Evolutionary conservation across 2,888 invertebrate genomes (phyloP), one percentile per base, ranked within the genome.

Genomic region (Conistra vaccinii): DNA sequence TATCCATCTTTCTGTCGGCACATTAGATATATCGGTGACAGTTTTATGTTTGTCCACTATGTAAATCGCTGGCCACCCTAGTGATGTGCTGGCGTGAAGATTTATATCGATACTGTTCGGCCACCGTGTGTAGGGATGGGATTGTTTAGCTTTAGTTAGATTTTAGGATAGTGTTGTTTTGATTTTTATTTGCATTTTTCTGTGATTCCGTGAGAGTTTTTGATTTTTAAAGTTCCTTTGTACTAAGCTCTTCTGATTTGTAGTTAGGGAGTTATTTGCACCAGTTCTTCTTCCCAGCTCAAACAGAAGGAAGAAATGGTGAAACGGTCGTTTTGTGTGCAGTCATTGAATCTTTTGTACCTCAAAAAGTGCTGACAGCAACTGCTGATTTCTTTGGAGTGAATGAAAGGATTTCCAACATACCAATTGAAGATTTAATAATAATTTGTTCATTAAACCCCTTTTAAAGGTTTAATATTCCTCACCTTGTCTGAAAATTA

Each of bases 11-110:
- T 87, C 85, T 84, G 87, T 86, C 88, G 81, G 85, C 84, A 87
- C 89, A 89, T 92, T 90, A 90, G 92, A 93, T 93, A 92, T 90
- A 91, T 92, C 81, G 90, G 83, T 85, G 93, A 93, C 93, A 92
- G 90, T 89, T 93, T 93, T 93, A 92, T 91, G 90, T 86, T 69
- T 84, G 85, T 84, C 87, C 89, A 89, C 86, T 85, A 87, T 89
- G 89, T 87, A 86, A 87, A 90, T 88, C 87, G 88, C 88, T 88
- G 87, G 84, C 86, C 87, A 89, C 89, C 88, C 90, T 26, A 72
- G 72, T 86, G 85, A 79, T 74, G 71, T 51, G 63, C 65, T 63
- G 42, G 72, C 81, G 81, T 82, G 76, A 80, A 88, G 90, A 93
- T 93, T 92, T 92, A 92, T 92, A 86, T 84, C 86, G 87, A 90